phyloP scores from a whole-genome alignment of 2,113 vertebrate species.

The Rattus rattus region DNA sequence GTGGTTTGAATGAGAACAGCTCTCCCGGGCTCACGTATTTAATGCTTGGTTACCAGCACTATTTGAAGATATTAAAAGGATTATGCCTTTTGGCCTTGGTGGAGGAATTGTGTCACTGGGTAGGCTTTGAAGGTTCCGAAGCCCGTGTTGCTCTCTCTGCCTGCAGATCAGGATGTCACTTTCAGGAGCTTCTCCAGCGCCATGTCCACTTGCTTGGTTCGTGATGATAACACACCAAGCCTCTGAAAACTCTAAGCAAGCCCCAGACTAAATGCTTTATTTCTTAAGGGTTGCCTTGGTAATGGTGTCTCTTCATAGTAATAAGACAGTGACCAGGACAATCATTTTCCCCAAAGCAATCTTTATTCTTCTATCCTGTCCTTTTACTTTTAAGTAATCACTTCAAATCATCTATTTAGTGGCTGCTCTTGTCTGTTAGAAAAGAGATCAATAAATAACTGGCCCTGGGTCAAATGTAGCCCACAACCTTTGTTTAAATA shows the following conservation, averaged over 20 bases:
- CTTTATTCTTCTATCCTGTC: constrained; percentile 35
- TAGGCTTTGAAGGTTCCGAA: neutral
- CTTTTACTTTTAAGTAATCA: constrained; percentile 49
- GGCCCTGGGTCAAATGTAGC: neutral
- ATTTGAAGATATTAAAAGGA: neutral
- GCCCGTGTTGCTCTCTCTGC: neutral
- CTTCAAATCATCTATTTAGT: constrained; percentile 49
- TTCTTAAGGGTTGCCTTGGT: neutral
- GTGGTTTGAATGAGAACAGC: neutral
- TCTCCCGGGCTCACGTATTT: neutral
- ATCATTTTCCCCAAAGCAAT: constrained; percentile 27
- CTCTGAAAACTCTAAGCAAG: neutral
- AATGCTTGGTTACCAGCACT: neutral
- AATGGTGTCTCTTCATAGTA: neutral
- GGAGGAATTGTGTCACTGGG: neutral
- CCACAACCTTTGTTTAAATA: constrained; percentile 1
- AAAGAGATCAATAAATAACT: neutral
- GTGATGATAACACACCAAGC: neutral
- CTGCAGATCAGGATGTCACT: neutral
- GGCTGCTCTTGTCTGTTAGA: neutral
- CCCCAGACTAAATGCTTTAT: neutral
- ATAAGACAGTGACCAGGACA: neutral
- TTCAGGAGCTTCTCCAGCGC: neutral
- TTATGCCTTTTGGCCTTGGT: neutral
- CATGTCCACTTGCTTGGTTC: neutral